Evolutionary conservation across 2,888 invertebrate genomes (phyloP), one percentile per base, ranked within the genome.

Genomic region (Iselma pallidipennis): DNA sequence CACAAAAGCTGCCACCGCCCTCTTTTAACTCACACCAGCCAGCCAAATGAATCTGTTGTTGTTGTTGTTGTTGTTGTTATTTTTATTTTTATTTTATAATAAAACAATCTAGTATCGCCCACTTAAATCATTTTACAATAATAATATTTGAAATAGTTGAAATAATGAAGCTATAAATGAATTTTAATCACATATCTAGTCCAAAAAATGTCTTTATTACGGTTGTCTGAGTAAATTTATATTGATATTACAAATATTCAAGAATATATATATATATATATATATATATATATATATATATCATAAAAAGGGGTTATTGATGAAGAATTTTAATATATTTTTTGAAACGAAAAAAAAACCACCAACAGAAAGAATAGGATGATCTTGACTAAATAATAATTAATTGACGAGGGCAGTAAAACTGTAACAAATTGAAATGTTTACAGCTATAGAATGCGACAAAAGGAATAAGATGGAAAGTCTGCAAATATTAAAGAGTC

Each of bases 391-490:
- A 6, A 26, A 26, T 26, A 4, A 37, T 37, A 37, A 37, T 61
- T 61, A 57, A 61, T 56, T 52, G 56, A 56, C 48, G 50, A 52
- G 56, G 21, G 45, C 55, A 57, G 48, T 59, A 53, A 57, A 61
- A 61, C 56, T 60, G 56, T 60, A 60, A 60, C 56, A 57, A 61
- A 57, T 57, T 57, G 56, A 51, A 21, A 33, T 56, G 61, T 61
- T 61, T 52, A 61, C 51, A 49, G 28, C 31, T 29, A 52, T 52
- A 49, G 55, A 45, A 48, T 56, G 57, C 57, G 61, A 57, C 57
- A 55, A 61, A 61, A 57, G 31, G 23, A 52, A 54, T 12, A 45
- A 61, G 45, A 23, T 45, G 50, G 33, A 42, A 54, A 16, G 48
- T 49, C 52, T 49, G 54, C 49, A 50, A 55, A 51, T 51, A 61